Conservation (phyloP, 92 coral and sea anemone species). For the Phenganax stokvisi region DNA sequence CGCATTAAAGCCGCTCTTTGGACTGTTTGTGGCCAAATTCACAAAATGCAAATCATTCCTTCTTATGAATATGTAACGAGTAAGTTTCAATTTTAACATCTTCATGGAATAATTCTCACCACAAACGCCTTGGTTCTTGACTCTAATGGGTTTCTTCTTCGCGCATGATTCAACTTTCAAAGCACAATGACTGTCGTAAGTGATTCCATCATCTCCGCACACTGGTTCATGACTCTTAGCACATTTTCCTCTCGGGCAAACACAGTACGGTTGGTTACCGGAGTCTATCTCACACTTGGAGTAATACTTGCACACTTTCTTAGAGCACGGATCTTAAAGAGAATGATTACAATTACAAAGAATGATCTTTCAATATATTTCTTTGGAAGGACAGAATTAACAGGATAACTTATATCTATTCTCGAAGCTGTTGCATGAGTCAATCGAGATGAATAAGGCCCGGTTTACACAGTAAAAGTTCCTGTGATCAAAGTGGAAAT, state of each 20-base stretch:
- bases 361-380: neutral
- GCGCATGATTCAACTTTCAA: slow-evolving; percentile 73
- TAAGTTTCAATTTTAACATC: neutral
- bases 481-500: too few species aligned
- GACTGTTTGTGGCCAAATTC: neutral
- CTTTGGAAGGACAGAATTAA: too few species aligned
- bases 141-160: slow-evolving; percentile 48
- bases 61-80: neutral
- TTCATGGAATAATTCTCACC: slow-evolving; percentile 51
- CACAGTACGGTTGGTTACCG: slow-evolving; percentile 70
- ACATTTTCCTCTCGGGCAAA: slow-evolving; percentile 65
- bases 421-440: too few species aligned
- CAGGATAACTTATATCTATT: too few species aligned
- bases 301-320: slow-evolving; percentile 69
- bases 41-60: neutral
- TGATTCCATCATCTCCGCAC: slow-evolving; percentile 77
- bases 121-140: slow-evolving; percentile 75
- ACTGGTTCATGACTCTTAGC: slow-evolving; percentile 63
- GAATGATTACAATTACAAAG: neutral
- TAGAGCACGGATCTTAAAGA: slow-evolving; percentile 46
- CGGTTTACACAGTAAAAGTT: too few species aligned
- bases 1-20: neutral
- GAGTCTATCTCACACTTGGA: slow-evolving; percentile 69
- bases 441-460: neutral
- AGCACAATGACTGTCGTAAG: slow-evolving; percentile 68